These are phyloP conservation scores for Megaustenia siamemsis DNA, from an alignment of 2,888 invertebrate genomes.

Conservation along the genomic window DNA sequence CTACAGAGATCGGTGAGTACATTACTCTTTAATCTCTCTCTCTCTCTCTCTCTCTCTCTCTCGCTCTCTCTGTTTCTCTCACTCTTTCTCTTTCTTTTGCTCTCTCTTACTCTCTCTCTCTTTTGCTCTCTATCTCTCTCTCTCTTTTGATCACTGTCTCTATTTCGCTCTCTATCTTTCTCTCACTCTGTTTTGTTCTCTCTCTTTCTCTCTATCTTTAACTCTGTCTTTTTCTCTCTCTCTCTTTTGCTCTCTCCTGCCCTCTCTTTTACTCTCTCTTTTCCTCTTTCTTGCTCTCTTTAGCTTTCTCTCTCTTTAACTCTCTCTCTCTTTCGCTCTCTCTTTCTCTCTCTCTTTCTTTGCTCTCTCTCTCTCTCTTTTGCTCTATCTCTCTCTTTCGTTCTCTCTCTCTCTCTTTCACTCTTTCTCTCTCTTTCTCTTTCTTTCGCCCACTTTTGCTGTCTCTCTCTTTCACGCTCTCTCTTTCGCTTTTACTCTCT, in stretches of 20 bases:
- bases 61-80: background rate
- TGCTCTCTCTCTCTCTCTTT: background rate
- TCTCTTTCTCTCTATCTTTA: background rate
- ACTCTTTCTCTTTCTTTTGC: background rate
- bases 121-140: too few species aligned
- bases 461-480: background rate
- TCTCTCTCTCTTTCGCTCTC: too few species aligned
- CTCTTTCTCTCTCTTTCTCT: background rate
- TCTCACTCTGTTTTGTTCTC: background rate
- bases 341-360: background rate
- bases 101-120: background rate
- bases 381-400: background rate
- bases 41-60: background rate
- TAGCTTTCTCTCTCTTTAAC: background rate
- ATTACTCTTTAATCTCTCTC: background rate
- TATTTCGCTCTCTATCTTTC: background rate
- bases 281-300: background rate
- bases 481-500: background rate
- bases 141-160: too few species aligned
- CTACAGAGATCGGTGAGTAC: constrained; percentile 94
- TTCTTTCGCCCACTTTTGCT: background rate
- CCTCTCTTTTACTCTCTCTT: background rate
- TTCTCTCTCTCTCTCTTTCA: background rate
- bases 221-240: background rate
- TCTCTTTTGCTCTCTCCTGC: background rate